Conservation (phyloP, 2,888 invertebrate species). For the Drosophila meridiana region DNA sequence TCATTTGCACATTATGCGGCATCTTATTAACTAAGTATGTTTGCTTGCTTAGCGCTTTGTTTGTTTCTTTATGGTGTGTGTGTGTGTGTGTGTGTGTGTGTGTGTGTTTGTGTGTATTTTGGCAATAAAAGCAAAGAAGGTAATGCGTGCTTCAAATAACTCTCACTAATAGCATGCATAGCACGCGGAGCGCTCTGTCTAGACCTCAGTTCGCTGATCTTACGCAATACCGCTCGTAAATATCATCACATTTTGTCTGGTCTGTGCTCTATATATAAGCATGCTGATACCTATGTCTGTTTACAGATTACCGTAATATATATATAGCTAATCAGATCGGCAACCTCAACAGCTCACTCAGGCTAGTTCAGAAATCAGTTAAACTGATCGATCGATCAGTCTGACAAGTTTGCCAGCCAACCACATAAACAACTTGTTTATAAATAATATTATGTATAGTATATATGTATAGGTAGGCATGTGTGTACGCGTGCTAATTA, state of each 20-base stretch:
- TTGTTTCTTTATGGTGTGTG: constrained; percentile 45
- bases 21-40: constrained; percentile 76
- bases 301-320: neutral
- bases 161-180: constrained; percentile 40
- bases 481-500: constrained; percentile 33
- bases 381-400: constrained; percentile 38
- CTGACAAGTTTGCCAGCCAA: constrained; percentile 39
- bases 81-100: constrained; percentile 12
- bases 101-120: constrained; percentile 28
- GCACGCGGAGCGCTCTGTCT: constrained; percentile 14
- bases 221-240: constrained; percentile 45
- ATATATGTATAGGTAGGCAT: neutral
- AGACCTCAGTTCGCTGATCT: constrained; percentile 22
- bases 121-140: constrained; percentile 57
- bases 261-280: constrained; percentile 6
- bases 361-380: constrained; percentile 58
- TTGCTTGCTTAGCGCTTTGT: constrained; percentile 61
- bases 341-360: constrained; percentile 53
- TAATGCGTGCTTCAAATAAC: constrained; percentile 51
- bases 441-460: constrained; percentile 24
- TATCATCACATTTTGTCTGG: constrained; percentile 36
- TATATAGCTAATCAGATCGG: constrained; percentile 53
- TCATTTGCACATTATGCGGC: constrained; percentile 79
- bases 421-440: constrained; percentile 54
- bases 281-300: constrained; percentile 1